These are phyloP conservation scores for Lottia gigantea DNA, from an alignment of 2,888 invertebrate genomes.

Conservation along the genomic window DNA sequence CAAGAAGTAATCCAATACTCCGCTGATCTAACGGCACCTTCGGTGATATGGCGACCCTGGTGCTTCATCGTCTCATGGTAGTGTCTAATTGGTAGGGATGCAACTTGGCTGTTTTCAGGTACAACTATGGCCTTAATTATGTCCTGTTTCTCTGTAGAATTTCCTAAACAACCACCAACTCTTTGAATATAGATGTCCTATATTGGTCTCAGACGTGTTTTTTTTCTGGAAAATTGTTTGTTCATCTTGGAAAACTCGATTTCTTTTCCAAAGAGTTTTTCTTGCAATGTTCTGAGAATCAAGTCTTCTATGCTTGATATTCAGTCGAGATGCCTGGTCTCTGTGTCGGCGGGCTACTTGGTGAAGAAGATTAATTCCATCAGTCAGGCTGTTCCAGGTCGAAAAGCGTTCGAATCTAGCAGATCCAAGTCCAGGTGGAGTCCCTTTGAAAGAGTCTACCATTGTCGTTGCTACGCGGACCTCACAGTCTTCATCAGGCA, in stretches of 20 bases:
- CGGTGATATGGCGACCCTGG: constrained; percentile 37
- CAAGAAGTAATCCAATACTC: constrained; percentile 18
- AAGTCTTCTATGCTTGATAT: too few species aligned
- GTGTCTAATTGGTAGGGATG: constrained; percentile 23
- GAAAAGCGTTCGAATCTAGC: too few species aligned
- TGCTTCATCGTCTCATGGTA: constrained; percentile 30
- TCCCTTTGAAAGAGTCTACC: too few species aligned
- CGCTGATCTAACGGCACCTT: constrained; percentile 26
- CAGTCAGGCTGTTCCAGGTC: too few species aligned
- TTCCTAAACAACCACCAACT: constrained; percentile 29
- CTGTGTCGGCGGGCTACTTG: too few species aligned
- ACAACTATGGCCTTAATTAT: constrained; percentile 27
- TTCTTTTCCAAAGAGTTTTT: too few species aligned
- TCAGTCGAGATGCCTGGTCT: too few species aligned
- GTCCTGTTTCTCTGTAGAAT: not conserved
- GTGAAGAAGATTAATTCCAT: too few species aligned
- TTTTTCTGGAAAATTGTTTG: constrained; percentile 19
- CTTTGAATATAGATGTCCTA: constrained; percentile 20
- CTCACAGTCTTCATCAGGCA: too few species aligned
- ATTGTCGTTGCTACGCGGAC: too few species aligned
- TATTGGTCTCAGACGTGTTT: constrained; percentile 16
- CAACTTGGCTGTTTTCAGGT: constrained; percentile 25
- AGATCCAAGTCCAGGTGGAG: too few species aligned
- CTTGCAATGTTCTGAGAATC: too few species aligned
- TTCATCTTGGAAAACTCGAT: constrained; percentile 1